Evolutionary conservation across 2,113 vertebrate species (phyloP), one percentile per base, ranked within the genome.

Genomic region (Eurystomus gularis): DNA sequence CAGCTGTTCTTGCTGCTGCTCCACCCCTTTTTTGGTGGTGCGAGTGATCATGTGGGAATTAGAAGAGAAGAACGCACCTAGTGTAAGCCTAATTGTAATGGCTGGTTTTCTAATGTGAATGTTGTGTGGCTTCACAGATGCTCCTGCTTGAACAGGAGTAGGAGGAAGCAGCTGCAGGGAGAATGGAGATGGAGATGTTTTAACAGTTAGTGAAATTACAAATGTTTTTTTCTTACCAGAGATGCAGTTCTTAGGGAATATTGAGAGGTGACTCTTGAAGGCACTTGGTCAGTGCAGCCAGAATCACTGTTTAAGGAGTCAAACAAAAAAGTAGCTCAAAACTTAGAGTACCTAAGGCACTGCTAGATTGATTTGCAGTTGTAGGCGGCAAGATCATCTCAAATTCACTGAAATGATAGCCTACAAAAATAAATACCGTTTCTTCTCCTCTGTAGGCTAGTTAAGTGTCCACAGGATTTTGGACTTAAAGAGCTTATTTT

Each of bases 1-100:
- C 73, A 95, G 95, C 89, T 95, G 86, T 95, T 96, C 83, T 89
- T 81, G n/a, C 8, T 52, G 52, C 61, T 89, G 44, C 17, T 21
- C 39, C 17, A 42, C 44, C 23, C 6, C 24, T 58, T 89, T 84
- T 83, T 79, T 79, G 23, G 58, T 46, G 60, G 48, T 73, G 33
- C 13, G 12, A 31, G 80, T 65, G 61, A 37, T 86, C 26, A 4
- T 28, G 48, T 64, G 48, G 35, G 46, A 73, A 39, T 23, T 24
- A 52, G 71, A 46, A 70, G 55, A 88, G 75, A 48, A 75, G 61
- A 90, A 55, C 29, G 29, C 40, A 70, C 79, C 49, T 77, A 68
- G n/a, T 6, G 16, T 73, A 73, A 77, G 35, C 19, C 11, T 73
- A 7, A 49, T 26, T 62, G 46, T 73, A 93, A 44, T 57, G 68